Conservation (phyloP, 2,888 invertebrate species). For the Leucoma salicis region DNA sequence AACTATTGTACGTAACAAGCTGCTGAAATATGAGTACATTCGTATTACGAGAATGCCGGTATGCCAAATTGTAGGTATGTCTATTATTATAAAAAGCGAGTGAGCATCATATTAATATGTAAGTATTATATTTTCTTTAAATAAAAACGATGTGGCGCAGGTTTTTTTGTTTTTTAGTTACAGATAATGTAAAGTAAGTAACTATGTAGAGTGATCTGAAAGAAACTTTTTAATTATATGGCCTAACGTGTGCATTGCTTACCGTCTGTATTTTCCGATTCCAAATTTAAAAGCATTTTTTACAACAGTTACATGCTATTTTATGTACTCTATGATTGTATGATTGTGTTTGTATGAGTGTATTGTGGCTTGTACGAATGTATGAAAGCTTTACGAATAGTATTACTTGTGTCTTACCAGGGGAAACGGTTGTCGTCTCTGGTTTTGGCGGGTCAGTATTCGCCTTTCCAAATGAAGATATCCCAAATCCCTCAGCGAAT, state of each 20-base stretch:
- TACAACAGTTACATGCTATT: neutral
- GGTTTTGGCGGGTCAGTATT: constrained; percentile 69
- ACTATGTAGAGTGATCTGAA: neutral
- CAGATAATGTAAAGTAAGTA: neutral
- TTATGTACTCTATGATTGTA: neutral
- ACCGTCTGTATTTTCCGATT: neutral
- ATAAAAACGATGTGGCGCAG: neutral
- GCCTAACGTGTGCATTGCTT: constrained; percentile 1
- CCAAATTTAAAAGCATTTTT: neutral
- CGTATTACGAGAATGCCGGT: no score
- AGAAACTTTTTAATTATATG: neutral
- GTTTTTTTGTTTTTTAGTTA: neutral
- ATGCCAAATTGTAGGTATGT: no score
- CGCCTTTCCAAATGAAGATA: constrained; percentile 71
- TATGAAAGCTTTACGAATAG: constrained; percentile 9
- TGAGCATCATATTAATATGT: no score
- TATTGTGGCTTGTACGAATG: constrained; percentile 15
- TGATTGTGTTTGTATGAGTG: constrained; percentile 14
- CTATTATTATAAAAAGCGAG: no score
- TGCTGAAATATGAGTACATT: no score
- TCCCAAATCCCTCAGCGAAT: constrained; percentile 56
- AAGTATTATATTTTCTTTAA: no score
- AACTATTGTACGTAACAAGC: no score
- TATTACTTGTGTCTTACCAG: constrained; percentile 56
- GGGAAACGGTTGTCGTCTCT: constrained; percentile 58